These are phyloP conservation scores for Zaprionus africanus DNA, from an alignment of 1,140 invertebrate species.

Conservation along the genomic window DNA sequence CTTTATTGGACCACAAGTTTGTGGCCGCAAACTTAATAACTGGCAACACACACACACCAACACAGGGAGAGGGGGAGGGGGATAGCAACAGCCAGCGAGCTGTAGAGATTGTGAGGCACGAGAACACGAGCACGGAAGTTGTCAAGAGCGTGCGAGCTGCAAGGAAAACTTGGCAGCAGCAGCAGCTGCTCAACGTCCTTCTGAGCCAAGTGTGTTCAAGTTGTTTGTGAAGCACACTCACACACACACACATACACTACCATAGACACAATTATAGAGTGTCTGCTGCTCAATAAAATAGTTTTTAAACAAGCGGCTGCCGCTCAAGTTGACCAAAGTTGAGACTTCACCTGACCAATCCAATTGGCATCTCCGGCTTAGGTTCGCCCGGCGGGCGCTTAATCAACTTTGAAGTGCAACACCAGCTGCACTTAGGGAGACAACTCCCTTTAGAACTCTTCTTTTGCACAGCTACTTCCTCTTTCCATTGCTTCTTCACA, in stretches of 20 bases:
- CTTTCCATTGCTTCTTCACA: background rate
- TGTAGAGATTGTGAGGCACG: background rate
- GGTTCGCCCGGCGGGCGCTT: constrained; percentile 23
- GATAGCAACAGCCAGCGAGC: background rate
- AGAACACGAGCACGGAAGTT: constrained; percentile 49
- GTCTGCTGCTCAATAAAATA: constrained; percentile 28
- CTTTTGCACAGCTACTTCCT: background rate
- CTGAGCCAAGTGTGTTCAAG: constrained; percentile 48
- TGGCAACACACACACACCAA: constrained; percentile 28
- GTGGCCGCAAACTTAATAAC: constrained; percentile 74
- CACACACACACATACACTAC: constrained; percentile 27
- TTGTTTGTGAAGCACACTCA: constrained; percentile 45
- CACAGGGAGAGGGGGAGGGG: background rate
- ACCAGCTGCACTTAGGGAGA: constrained; percentile 25
- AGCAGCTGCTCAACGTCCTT: constrained; percentile 43
- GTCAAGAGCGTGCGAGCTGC: constrained; percentile 52
- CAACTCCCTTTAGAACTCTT: background rate
- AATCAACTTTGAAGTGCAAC: constrained; percentile 75
- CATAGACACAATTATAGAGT: constrained; percentile 13
- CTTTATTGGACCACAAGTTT: constrained; percentile 66
- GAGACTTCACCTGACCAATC: constrained; percentile 25
- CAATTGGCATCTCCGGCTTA: constrained; percentile 26
- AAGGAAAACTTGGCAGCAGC: constrained; percentile 34
- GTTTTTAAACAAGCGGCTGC: constrained; percentile 23
- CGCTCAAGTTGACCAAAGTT: constrained; percentile 4